phyloP scores from a whole-genome alignment of 2,113 vertebrate species.

The Charadrius vociferus region DNA sequence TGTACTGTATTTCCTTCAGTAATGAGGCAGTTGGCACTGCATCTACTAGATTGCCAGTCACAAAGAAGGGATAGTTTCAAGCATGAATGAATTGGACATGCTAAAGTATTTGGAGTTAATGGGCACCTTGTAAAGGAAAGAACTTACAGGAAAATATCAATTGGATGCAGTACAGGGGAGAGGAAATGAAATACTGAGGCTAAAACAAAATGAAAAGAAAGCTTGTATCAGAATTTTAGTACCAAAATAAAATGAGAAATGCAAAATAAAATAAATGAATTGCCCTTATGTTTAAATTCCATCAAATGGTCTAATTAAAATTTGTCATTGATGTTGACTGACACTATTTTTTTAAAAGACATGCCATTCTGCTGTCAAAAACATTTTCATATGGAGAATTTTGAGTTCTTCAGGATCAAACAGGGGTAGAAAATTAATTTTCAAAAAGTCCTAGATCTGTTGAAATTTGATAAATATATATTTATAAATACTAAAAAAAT shows the following conservation, averaged over 20 bases:
- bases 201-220: not conserved
- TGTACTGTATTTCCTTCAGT: not conserved
- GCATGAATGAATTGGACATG: not conserved
- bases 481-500: not conserved
- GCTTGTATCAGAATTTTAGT: not conserved
- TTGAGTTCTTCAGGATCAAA: not conserved
- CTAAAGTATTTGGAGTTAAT: not conserved
- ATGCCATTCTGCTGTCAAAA: not conserved
- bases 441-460: not conserved
- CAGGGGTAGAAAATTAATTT: not conserved
- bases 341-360: not conserved
- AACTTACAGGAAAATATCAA: fast-evolving
- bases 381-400: not conserved
- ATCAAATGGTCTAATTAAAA: not conserved
- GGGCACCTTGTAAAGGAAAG: not conserved
- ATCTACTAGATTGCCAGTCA: not conserved
- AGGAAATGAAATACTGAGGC: not conserved
- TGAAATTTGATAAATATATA: not conserved
- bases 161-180: not conserved
- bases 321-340: not conserved
- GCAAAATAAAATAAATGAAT: not conserved
- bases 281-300: not conserved
- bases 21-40: not conserved
- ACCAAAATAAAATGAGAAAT: not conserved
- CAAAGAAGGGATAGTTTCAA: not conserved